phyloP scores from a whole-genome alignment of 2,113 vertebrate genomes.

The Passerina amoena region DNA sequence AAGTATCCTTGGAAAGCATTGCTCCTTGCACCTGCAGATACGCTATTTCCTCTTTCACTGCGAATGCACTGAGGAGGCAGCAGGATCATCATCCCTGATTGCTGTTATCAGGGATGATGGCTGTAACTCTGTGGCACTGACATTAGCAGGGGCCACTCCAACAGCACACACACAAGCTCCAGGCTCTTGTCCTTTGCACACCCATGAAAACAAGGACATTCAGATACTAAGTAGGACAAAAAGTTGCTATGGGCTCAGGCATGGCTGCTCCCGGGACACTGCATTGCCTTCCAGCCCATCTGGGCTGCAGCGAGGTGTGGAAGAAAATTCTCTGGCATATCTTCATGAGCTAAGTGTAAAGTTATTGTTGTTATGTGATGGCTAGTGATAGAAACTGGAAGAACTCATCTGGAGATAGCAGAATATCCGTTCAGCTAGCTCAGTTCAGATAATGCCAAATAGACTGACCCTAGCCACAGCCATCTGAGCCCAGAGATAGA shows the following conservation, averaged over 20 bases:
- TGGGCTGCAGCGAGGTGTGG: neutral
- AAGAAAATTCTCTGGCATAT: slow-evolving; percentile 5
- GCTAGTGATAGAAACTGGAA: neutral
- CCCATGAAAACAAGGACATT: neutral
- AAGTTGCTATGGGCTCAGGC: neutral
- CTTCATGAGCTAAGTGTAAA: slow-evolving; percentile 26
- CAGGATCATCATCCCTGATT: no score
- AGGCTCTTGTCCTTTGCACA: neutral
- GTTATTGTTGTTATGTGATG: slow-evolving; percentile 2
- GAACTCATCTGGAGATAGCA: neutral
- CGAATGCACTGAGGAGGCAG: neutral
- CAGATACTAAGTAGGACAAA: neutral
- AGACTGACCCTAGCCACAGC: neutral
- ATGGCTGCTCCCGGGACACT: neutral
- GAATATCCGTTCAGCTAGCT: slow-evolving; percentile 13
- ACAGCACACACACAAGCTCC: fast-evolving
- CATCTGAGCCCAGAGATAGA: neutral
- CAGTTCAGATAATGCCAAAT: neutral
- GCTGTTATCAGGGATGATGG: neutral
- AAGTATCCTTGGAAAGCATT: neutral
- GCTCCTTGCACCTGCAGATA: neutral
- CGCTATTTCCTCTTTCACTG: fast-evolving
- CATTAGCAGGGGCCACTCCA: neutral
- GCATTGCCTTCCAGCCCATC: neutral
- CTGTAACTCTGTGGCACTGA: neutral